Percentiles rank a stretch among this genome's conserved stretches.
phyloP scores from a whole-genome alignment of 2,797 vertebrate genomes.

The Ataeniobius toweri region DNA sequence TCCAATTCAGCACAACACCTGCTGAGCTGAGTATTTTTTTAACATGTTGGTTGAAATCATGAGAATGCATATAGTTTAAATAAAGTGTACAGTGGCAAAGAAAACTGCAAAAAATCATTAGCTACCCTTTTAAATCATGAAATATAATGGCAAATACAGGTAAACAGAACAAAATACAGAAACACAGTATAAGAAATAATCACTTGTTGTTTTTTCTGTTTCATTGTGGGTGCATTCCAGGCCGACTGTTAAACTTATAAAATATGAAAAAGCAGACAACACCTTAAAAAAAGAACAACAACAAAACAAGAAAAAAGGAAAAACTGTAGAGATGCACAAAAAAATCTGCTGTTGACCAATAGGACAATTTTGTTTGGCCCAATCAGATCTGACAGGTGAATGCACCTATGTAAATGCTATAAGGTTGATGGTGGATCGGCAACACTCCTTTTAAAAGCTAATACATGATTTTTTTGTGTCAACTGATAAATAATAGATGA shows the following conservation, averaged over 20 bases:
- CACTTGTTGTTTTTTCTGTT: neutral
- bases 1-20: slow-evolving; percentile 29
- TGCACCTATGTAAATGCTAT: neutral
- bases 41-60: slow-evolving; percentile 8
- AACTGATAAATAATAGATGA: no score
- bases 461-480: no score
- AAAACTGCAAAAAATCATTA: neutral
- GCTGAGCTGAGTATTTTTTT: slow-evolving; percentile 30
- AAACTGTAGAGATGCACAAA: neutral
- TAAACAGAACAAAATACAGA: neutral
- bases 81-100: neutral
- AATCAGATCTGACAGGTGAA: neutral
- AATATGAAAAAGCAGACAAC: neutral
- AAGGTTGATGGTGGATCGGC: neutral
- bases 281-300: neutral
- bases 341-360: neutral
- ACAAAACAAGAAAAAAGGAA: neutral
- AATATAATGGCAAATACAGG: neutral
- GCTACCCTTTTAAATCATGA: neutral
- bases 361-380: no score
- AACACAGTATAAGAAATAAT: neutral
- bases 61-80: neutral
- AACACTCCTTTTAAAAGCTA: no score
- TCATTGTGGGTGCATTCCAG: neutral
- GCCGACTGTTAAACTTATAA: neutral